phyloP scores from a whole-genome alignment of 92 coral and sea anemone species.

The Epizoanthus scotinus region DNA sequence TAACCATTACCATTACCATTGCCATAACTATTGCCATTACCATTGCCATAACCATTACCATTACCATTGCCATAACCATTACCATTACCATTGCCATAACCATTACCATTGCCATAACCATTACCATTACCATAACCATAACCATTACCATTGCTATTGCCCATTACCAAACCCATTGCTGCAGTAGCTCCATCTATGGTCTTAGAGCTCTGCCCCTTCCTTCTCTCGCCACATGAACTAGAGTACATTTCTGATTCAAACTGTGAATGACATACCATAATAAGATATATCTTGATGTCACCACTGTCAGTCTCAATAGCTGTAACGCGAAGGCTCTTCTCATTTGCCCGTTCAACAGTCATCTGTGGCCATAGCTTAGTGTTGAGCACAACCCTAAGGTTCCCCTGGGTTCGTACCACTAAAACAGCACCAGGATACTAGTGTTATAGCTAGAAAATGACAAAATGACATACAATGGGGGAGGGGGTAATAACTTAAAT shows the following conservation, averaged over 20 bases:
- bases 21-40: no score
- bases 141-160: no score
- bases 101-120: no score
- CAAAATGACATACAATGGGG: background rate
- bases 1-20: no score
- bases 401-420: conserved; percentile 59
- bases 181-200: no score
- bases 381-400: conserved; percentile 86
- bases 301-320: conserved; percentile 81
- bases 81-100: no score
- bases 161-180: no score
- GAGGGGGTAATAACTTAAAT: no score
- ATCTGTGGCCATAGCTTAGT: conserved; percentile 98
- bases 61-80: no score
- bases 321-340: conserved; percentile 90
- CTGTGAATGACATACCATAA: conserved; percentile 67
- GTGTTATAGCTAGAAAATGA: background rate
- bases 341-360: conserved; percentile 91
- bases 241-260: background rate
- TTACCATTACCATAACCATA: no score
- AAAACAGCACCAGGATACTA: background rate
- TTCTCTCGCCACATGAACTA: background rate
- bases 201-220: background rate
- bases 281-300: conserved; percentile 85
- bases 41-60: no score